Evolutionary conservation across 2,113 vertebrate genomes (phyloP).

Genomic region (Oncorhynchus kisutch): DNA sequence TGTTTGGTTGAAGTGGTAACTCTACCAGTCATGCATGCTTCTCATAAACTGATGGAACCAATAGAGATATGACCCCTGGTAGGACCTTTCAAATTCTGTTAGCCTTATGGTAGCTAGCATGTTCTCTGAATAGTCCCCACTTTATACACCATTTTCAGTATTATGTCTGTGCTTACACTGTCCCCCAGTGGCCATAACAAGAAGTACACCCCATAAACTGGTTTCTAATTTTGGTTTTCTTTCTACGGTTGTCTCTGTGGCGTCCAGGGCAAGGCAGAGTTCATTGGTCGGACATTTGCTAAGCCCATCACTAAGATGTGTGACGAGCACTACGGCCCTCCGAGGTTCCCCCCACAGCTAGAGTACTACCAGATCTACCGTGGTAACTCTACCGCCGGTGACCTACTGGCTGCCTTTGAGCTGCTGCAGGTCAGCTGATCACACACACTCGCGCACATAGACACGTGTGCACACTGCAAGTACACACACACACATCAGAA

Average conservation of each 20-base stretch:
- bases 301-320: slow-evolving; percentile 97
- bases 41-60: too few species aligned
- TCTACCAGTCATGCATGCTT: not conserved
- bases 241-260: slow-evolving; percentile 19
- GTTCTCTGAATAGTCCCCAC: not conserved
- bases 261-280: slow-evolving; percentile 91
- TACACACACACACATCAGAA: not conserved
- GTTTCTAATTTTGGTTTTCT: not conserved
- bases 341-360: slow-evolving; percentile 90
- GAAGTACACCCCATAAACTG: not conserved
- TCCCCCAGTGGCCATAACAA: slow-evolving; percentile 42
- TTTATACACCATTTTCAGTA: not conserved
- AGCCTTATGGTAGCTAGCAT: not conserved
- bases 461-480: too few species aligned
- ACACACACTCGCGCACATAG: not conserved
- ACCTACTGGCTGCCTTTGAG: slow-evolving; percentile 95
- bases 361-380: slow-evolving; percentile 98
- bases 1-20: not conserved
- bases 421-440: slow-evolving; percentile 85
- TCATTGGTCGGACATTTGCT: slow-evolving; percentile 95
- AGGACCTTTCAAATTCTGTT: too few species aligned
- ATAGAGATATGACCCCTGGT: too few species aligned
- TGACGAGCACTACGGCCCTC: slow-evolving; percentile 85
- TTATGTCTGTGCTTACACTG: slow-evolving; percentile 37
- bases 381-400: slow-evolving; percentile 86